Evolutionary conservation across 1,140 invertebrate genomes (phyloP).

Genomic region (Microplitis demolitor): DNA sequence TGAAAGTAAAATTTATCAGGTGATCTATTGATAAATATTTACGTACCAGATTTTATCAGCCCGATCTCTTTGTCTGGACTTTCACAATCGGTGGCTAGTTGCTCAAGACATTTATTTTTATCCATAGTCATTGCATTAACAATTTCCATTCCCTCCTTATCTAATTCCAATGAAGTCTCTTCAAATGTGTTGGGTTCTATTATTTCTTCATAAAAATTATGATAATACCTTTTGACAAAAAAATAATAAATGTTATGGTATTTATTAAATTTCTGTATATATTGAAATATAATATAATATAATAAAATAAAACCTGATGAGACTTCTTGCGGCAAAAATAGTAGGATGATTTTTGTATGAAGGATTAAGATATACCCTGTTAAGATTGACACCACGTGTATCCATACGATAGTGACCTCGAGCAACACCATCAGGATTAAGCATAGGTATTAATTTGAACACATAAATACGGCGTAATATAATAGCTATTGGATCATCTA

Average conservation of each 20-base stretch:
- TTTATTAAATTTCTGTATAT: neutral
- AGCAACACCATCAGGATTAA: constrained; percentile 93
- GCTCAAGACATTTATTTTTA: constrained; percentile 39
- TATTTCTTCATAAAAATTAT: constrained; percentile 61
- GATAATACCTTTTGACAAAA: constrained; percentile 59
- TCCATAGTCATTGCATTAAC: constrained; percentile 60
- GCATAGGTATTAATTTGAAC: constrained; percentile 91
- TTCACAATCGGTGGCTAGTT: constrained; percentile 11
- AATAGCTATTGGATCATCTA: constrained; percentile 75
- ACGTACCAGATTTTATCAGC: constrained; percentile 14
- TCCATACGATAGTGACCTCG: constrained; percentile 89
- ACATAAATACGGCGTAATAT: constrained; percentile 79
- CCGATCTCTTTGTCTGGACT: constrained; percentile 30
- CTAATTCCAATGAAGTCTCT: constrained; percentile 39
- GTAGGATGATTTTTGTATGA: constrained; percentile 78
- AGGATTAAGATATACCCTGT: constrained; percentile 83
- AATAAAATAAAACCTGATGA: constrained; percentile 66
- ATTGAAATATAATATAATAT: constrained; percentile 3
- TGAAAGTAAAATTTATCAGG: neutral
- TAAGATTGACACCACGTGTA: constrained; percentile 87
- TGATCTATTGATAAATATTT: no score
- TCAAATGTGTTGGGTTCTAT: constrained; percentile 43
- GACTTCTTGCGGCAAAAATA: constrained; percentile 79
- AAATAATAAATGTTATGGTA: neutral
- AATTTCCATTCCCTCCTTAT: constrained; percentile 33